Percentiles rank a stretch among this genome's conserved stretches.
phyloP scores from a whole-genome alignment of 53 echinoderm and acorn worm genomes.

The Zoroaster sp. region DNA sequence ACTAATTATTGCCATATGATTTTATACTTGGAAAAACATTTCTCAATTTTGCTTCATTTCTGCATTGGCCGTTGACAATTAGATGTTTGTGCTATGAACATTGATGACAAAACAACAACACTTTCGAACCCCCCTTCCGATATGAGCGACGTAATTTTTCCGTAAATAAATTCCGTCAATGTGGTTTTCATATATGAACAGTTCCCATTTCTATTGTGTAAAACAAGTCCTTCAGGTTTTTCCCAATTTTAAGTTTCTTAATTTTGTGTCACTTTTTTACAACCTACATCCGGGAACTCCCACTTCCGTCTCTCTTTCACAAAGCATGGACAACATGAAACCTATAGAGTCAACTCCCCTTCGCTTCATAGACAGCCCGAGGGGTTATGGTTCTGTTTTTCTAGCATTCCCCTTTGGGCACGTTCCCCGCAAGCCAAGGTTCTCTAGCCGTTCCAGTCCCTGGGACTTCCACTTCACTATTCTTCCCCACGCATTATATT shows the following conservation, averaged over 20 bases:
- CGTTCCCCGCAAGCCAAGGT: neutral
- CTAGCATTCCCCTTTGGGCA: conserved; percentile 41
- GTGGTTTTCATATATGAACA: neutral
- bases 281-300: conserved; percentile 42
- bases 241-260: neutral
- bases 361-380: neutral
- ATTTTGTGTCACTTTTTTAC: conserved; percentile 1
- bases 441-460: conserved; percentile 10
- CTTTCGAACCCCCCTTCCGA: too few relatives aligned
- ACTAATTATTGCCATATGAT: too few relatives aligned
- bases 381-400: conserved; percentile 53
- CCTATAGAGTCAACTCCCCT: neutral
- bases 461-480: neutral
- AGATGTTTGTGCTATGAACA: neutral
- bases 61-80: neutral
- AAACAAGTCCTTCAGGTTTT: neutral
- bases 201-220: neutral
- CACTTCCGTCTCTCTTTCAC: conserved; percentile 46
- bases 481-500: conserved; percentile 52
- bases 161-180: too few relatives aligned
- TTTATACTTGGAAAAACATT: too few relatives aligned
- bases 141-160: too few relatives aligned
- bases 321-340: neutral
- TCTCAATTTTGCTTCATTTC: neutral
- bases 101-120: neutral